Conservation (phyloP, 1,140 invertebrate genomes). For the Drosophila littoralis region DNA sequence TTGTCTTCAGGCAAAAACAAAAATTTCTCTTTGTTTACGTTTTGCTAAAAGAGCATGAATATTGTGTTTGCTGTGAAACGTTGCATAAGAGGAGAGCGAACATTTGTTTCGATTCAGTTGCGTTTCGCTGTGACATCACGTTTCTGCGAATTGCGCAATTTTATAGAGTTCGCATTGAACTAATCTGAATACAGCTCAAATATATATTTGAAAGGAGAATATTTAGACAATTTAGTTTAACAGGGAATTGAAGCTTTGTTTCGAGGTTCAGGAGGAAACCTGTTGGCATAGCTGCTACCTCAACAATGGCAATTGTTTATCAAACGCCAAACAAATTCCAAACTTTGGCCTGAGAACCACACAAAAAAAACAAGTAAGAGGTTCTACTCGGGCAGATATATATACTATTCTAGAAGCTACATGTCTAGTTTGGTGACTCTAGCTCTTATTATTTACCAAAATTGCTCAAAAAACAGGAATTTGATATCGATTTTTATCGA, state of each 20-base stretch:
- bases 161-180: conserved; percentile 31
- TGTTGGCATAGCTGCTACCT: conserved; percentile 26
- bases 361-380: too few species aligned
- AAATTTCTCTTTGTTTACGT: conserved; percentile 23
- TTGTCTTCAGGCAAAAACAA: too few species aligned
- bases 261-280: neutral
- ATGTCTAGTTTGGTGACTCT: too few species aligned
- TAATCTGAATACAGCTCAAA: conserved; percentile 4
- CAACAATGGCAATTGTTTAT: conserved; percentile 38
- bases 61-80: conserved; percentile 2
- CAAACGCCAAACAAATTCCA: neutral
- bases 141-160: conserved; percentile 45
- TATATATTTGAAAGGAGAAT: neutral
- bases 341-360: neutral
- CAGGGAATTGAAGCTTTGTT: neutral
- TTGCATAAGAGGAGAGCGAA: conserved; percentile 21
- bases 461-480: too few species aligned
- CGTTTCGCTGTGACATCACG: conserved; percentile 39
- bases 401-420: too few species aligned
- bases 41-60: conserved; percentile 1
- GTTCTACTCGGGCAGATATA: too few species aligned
- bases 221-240: too few species aligned
- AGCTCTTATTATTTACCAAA: too few species aligned
- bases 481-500: too few species aligned
- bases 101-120: conserved; percentile 26